These are phyloP conservation scores for Drosophila incognita DNA, from an alignment of 2,888 invertebrate genomes.

Conservation along the genomic window DNA sequence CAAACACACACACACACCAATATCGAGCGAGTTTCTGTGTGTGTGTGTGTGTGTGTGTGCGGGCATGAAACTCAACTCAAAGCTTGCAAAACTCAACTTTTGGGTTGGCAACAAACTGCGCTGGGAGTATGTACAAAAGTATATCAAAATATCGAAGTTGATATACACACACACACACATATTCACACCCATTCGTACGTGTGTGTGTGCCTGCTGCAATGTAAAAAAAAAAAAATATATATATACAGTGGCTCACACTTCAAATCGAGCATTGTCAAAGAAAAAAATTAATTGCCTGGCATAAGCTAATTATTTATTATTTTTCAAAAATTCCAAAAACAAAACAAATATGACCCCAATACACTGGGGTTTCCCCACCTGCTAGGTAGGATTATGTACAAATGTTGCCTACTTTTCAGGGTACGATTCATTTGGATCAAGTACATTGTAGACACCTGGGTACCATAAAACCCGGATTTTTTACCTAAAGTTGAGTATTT, in stretches of 20 bases:
- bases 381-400: too few species aligned
- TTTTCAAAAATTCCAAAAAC: too few species aligned
- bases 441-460: too few species aligned
- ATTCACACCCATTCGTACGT: conserved; percentile 1
- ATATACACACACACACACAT: conserved; percentile 6
- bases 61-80: conserved; percentile 4
- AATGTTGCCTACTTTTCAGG: too few species aligned
- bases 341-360: too few species aligned
- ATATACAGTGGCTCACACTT: not conserved
- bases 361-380: too few species aligned
- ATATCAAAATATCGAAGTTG: conserved; percentile 16
- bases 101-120: conserved; percentile 1
- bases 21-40: conserved; percentile 1
- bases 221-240: conserved; percentile 1
- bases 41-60: not conserved
- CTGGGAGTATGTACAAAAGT: not conserved
- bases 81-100: conserved; percentile 6
- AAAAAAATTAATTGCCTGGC: too few species aligned
- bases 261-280: too few species aligned
- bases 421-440: too few species aligned
- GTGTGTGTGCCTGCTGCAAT: conserved; percentile 11
- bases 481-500: too few species aligned
- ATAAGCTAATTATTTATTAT: too few species aligned
- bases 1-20: not conserved
- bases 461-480: too few species aligned